Conservation (phyloP, 2,797 vertebrate genomes). For the Catamblyrhynchus diadema region DNA sequence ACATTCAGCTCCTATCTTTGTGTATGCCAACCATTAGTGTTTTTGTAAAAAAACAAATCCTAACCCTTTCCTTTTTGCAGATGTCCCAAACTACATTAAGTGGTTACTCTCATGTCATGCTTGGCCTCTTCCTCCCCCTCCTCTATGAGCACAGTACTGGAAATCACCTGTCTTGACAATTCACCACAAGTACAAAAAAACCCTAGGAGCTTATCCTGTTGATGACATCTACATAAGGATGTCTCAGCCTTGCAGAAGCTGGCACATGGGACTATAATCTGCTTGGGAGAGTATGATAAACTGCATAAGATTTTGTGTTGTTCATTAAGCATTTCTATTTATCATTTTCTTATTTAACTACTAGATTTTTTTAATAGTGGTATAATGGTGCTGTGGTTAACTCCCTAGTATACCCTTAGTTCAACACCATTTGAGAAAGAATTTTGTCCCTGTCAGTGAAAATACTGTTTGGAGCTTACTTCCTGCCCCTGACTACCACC, state of each 20-base stretch:
- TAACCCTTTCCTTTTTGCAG: neutral
- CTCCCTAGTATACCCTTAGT: neutral
- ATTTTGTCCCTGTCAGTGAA: neutral
- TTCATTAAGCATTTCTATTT: neutral
- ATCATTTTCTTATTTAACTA: neutral
- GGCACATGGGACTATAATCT: neutral
- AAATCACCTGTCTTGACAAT: neutral
- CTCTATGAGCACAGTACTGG: neutral
- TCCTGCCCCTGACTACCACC: neutral
- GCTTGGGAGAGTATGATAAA: neutral
- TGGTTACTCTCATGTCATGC: neutral
- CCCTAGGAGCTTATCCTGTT: neutral
- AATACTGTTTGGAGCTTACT: neutral
- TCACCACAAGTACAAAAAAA: neutral
- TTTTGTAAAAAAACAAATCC: neutral
- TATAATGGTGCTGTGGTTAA: neutral
- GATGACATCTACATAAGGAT: neutral
- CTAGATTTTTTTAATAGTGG: neutral
- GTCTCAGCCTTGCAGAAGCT: neutral
- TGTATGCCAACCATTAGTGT: neutral
- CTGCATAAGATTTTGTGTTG: neutral
- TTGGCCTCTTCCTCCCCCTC: neutral
- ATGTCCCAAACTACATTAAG: neutral
- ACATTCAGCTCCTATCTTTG: neutral
- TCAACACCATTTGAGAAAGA: neutral